Base-by-base conservation (phyloP, 2,113 vertebrate genomes). In the Lontra canadensis region DNA sequence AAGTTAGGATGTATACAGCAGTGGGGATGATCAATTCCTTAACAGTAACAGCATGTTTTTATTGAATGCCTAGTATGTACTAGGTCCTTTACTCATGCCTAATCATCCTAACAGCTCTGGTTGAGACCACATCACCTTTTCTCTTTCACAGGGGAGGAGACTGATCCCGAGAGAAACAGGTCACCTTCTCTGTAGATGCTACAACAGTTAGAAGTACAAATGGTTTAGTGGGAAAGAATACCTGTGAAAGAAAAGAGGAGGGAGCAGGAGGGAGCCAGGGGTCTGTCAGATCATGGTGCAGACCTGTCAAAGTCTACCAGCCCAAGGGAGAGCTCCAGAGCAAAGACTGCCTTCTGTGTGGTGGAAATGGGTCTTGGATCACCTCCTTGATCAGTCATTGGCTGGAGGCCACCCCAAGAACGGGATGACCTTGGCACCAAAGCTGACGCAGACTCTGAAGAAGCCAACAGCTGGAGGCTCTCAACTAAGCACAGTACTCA, bases 391-490 rank as follows among this genome's bases (percentile, higher is more conserved):
- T 83, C 87, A 96, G 90, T 52, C 67, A 88, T 36, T 97, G 90
- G 61, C 90, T 92, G 76, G 63, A 34, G 65, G 42, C 92, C 87
- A 94, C 79, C 63, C 44, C 39, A 95, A 95, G 92, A 94, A 87
- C 84, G 95, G 47, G 47, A 83, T 94, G 84, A 90, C 80, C 95
- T 95, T 96, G 90, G 94, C 49, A 57, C 87, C 71, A 89, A 95
- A 90, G 88, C 86, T 86, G 44, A 96, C 82, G 78, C 61, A 92
- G 87, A 88, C 34, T 55, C 25, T 39, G 71, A 95, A 83, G 44
- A 44, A 97, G 31, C 80, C 92, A 95, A 94, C 83, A 95, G 83
- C 80, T 96, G 79, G 95, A 97, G n/a, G 26, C 61, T 25, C 23
- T 95, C 94, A 96, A 71, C 26, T 95, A 59, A 29, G 26, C 36